Conservation (phyloP, 1,140 invertebrate genomes). For the Calliopsis andreniformis region DNA sequence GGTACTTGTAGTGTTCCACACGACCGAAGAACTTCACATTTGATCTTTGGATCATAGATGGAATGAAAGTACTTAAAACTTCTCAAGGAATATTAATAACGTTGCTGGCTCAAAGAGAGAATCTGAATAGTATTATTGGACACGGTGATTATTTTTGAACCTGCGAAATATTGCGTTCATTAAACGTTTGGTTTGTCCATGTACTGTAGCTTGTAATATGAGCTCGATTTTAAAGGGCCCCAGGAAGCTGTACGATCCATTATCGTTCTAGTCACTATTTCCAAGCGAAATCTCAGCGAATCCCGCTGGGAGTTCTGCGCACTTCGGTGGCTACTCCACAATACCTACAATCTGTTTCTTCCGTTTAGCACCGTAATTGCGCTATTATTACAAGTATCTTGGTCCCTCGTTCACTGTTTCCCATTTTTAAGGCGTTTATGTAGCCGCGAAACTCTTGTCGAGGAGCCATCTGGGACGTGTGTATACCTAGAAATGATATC, state of each 20-base stretch:
- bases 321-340: constrained; percentile 28
- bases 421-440: background rate
- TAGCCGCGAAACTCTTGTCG: background rate
- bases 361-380: constrained; percentile 52
- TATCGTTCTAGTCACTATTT: constrained; percentile 39
- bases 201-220: constrained; percentile 1
- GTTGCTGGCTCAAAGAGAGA: no score
- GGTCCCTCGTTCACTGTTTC: background rate
- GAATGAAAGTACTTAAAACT: no score
- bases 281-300: constrained; percentile 40
- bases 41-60: no score
- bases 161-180: constrained; percentile 32
- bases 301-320: constrained; percentile 20
- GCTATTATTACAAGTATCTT: constrained; percentile 44
- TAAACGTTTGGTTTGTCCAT: background rate
- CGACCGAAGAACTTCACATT: no score
- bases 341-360: constrained; percentile 59
- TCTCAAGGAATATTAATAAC: no score
- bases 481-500: no score
- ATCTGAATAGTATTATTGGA: no score
- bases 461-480: background rate
- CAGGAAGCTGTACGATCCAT: constrained; percentile 43
- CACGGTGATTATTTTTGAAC: constrained; percentile 13
- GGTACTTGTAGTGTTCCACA: no score
- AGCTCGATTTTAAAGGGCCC: constrained; percentile 27